These are phyloP conservation scores for Monochamus alternatus DNA, from an alignment of 2,888 invertebrate species.

Conservation along the genomic window DNA sequence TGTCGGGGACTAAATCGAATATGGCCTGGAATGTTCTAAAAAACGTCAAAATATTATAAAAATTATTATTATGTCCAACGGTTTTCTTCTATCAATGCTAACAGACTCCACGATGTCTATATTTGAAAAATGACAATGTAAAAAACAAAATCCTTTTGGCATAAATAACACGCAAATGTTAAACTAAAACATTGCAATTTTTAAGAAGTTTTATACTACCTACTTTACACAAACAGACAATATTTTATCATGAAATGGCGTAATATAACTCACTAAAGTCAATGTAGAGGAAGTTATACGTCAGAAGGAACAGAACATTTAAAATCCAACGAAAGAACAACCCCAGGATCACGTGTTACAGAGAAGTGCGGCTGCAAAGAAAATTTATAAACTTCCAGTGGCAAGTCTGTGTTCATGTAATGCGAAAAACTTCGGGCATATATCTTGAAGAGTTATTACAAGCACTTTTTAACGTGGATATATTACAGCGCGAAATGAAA, in stretches of 20 bases:
- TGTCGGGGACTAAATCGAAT: too few species aligned
- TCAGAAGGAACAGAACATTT: not conserved
- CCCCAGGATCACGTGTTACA: not conserved
- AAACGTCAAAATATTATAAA: too few species aligned
- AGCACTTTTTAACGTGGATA: slow-evolving; percentile 46
- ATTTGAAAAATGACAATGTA: too few species aligned
- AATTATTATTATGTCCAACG: too few species aligned
- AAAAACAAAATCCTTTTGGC: too few species aligned
- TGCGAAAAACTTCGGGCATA: slow-evolving; percentile 47
- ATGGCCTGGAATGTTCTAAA: too few species aligned
- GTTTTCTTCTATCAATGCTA: too few species aligned
- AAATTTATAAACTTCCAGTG: slow-evolving; percentile 49
- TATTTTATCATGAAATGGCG: not conserved
- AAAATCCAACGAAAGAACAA: slow-evolving; percentile 2
- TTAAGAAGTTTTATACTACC: too few species aligned
- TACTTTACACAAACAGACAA: not conserved
- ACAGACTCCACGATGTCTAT: too few species aligned
- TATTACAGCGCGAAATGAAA: slow-evolving; percentile 38
- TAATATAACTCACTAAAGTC: not conserved
- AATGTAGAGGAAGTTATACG: slow-evolving; percentile 3
- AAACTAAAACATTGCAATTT: too few species aligned
- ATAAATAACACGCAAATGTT: too few species aligned
- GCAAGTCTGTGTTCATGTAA: slow-evolving; percentile 40
- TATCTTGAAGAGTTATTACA: slow-evolving; percentile 48
- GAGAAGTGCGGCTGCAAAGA: slow-evolving; percentile 25